Evolutionary conservation across 2,113 vertebrate species (phyloP).

Genomic region (Triplophysa dalaica): DNA sequence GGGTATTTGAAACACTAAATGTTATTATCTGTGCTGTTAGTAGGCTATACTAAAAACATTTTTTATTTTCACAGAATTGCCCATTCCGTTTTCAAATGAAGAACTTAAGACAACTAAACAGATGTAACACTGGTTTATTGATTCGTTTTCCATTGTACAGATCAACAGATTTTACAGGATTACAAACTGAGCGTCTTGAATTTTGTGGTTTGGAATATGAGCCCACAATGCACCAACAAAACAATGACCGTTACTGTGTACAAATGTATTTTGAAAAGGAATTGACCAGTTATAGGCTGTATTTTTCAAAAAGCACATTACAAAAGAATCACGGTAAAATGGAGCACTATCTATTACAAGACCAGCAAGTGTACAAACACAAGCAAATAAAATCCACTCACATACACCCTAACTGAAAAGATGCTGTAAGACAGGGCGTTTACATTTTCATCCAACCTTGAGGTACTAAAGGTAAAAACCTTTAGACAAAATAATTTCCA

Average conservation of each 20-base stretch:
- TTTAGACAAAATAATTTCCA: not conserved
- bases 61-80: no score
- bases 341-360: not conserved
- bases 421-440: not conserved
- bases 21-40: no score
- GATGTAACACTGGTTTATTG: slow-evolving; percentile 22
- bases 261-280: not conserved
- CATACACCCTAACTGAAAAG: not conserved
- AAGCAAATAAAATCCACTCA: not conserved
- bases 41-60: no score
- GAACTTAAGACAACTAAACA: not conserved
- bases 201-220: not conserved
- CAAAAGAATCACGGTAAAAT: slow-evolving; percentile 22
- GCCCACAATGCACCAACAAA: not conserved
- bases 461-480: slow-evolving; percentile 8
- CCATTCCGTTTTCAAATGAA: no score
- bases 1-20: no score
- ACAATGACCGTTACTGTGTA: not conserved
- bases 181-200: not conserved
- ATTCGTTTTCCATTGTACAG: not conserved
- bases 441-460: not conserved
- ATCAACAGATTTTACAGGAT: not conserved
- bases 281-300: not conserved
- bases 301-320: slow-evolving; percentile 23
- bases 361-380: not conserved